Conservation (phyloP, 2,888 invertebrate species). For the Endomychus coccineus region DNA sequence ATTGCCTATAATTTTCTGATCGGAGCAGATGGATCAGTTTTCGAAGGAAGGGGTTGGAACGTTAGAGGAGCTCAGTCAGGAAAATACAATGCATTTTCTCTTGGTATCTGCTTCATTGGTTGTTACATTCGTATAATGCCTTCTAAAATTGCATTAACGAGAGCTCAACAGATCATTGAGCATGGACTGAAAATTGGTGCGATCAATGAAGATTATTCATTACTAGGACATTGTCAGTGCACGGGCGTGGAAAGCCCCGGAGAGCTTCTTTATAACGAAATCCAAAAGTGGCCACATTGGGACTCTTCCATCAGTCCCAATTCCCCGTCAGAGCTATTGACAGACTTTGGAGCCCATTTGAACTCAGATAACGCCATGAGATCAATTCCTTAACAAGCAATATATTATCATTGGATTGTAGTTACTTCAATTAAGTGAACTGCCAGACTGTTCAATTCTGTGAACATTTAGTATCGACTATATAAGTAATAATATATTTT, state of each 20-base stretch:
- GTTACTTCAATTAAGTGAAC: too few relatives aligned
- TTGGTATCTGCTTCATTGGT: conserved; percentile 50
- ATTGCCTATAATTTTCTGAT: conserved; percentile 31
- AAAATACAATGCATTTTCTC: conserved; percentile 46
- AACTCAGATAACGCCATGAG: too few relatives aligned
- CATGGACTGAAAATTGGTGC: conserved; percentile 45
- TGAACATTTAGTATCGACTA: too few relatives aligned
- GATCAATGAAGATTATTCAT: conserved; percentile 43
- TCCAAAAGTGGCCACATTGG: conserved; percentile 51
- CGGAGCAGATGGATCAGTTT: conserved; percentile 26
- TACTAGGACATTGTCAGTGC: conserved; percentile 50
- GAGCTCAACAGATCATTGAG: conserved; percentile 43
- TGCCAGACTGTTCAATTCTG: too few relatives aligned
- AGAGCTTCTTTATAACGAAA: conserved; percentile 44
- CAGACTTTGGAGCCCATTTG: too few relatives aligned
- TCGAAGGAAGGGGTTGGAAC: conserved; percentile 31
- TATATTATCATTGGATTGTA: too few relatives aligned
- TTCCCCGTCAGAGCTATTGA: conserved; percentile 9
- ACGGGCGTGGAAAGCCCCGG: conserved; percentile 49
- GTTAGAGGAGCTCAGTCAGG: conserved; percentile 43
- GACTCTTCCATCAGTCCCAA: conserved; percentile 12
- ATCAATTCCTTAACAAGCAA: too few relatives aligned
- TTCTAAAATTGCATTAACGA: conserved; percentile 39
- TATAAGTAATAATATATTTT: too few relatives aligned
- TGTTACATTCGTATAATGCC: conserved; percentile 47